These are phyloP conservation scores for Tethea ocularis DNA, from an alignment of 2,888 invertebrate genomes.

Conservation along the genomic window DNA sequence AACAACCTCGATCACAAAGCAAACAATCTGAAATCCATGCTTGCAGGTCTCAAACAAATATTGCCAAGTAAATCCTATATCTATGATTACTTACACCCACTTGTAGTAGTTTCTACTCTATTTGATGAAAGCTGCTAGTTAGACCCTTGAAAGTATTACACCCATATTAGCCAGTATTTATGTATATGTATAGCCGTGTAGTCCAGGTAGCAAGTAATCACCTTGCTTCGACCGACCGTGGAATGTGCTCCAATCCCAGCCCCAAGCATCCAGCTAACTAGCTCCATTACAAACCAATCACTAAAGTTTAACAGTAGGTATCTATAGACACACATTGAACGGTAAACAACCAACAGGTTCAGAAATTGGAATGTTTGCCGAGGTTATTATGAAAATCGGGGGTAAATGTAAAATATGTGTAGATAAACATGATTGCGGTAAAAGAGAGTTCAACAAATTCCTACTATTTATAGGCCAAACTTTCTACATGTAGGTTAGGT, in stretches of 20 bases:
- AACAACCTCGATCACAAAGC: too few relatives aligned
- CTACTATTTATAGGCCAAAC: not conserved
- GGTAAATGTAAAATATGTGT: constrained; percentile 17
- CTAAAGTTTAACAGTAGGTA: constrained; percentile 2
- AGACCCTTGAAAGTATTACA: not conserved
- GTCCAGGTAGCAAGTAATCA: constrained; percentile 41
- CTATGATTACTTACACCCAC: not conserved
- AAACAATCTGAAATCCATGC: not conserved
- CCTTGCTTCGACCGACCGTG: constrained; percentile 40
- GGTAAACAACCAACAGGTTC: constrained; percentile 15
- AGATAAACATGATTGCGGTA: constrained; percentile 5
- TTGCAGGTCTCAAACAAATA: not conserved
- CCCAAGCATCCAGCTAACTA: constrained; percentile 26
- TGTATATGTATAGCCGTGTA: constrained; percentile 5
- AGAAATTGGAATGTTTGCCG: constrained; percentile 26
- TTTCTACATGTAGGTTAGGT: not conserved
- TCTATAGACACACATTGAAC: constrained; percentile 7
- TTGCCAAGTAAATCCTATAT: not conserved
- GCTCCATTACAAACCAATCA: constrained; percentile 33
- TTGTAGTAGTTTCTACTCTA: not conserved
- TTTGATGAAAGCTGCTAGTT: not conserved
- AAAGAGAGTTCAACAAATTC: not conserved
- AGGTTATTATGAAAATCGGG: constrained; percentile 23
- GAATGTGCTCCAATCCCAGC: constrained; percentile 39
- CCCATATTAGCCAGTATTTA: constrained; percentile 11